Evolutionary conservation across 2,888 invertebrate species (phyloP), one percentile per base, ranked within the genome.

Genomic region (Platycheirus rosarum): DNA sequence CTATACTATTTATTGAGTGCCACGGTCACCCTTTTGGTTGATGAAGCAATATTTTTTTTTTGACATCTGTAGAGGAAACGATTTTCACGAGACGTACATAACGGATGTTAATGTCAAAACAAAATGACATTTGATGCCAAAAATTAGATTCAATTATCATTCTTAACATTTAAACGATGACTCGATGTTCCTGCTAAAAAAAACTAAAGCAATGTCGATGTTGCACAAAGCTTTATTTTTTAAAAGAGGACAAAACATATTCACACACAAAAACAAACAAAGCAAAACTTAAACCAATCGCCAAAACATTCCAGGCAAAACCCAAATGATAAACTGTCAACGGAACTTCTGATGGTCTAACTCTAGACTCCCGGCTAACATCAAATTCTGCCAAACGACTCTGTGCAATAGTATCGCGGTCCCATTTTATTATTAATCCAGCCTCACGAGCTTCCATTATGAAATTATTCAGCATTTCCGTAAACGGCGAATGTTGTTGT

Each of bases 391-490:
- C 20, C 7, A 9, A n/a, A 18, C 62, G 2, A 9, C 70, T 42
- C 20, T 62, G 14, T 1, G 1, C 14, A 18, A 63, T 13, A 1
- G 53, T 51, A 42, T 73, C 42, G 7, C 13, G 4, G 2, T 62
- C 37, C 82, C 82, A 82, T 44, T 82, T 82, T 1, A 16, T 3
- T 16, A 77, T 29, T 29, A 82, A 29, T 2, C 82, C 82, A 13
- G 71, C 62, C 1, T 68, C 66, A 51, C 13, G 46, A 8, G 68
- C 23, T 2, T 53, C n/a, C 0, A 82, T 13, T 9, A 82, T 77
- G 4, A 71, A 77, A 6, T 2, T 26, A 49, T 68, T 20, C 0
- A 76, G n/a, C 11, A 71, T 68, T 13, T 71, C 55, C 1, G 35
- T 14, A 18, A 68, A 73, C 1, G 71, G 76, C 2, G 76, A 77